Conservation (phyloP, 2,888 invertebrate genomes). For the Sylvicola cinctus region DNA sequence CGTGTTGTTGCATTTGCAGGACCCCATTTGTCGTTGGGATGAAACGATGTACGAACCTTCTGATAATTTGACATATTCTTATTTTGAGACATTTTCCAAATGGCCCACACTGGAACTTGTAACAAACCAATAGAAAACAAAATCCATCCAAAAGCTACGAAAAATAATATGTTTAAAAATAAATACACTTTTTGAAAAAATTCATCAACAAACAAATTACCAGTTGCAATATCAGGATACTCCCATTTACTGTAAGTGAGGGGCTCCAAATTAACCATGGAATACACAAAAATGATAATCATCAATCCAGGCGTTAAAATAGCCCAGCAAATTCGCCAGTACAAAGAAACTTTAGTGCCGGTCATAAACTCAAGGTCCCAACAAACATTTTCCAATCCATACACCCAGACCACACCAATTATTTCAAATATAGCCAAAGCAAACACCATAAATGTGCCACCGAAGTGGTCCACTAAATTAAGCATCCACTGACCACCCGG, state of each 20-base stretch:
- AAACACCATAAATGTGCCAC: constrained; percentile 38
- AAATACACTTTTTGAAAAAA: neutral
- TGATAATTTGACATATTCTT: constrained; percentile 4
- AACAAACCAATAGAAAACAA: constrained; percentile 27
- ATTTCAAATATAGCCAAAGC: constrained; percentile 35
- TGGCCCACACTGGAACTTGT: constrained; percentile 31
- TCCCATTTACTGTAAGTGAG: constrained; percentile 32
- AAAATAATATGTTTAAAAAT: neutral
- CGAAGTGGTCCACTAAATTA: constrained; percentile 36
- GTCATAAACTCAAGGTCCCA: constrained; percentile 62
- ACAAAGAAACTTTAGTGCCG: constrained; percentile 36
- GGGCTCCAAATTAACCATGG: constrained; percentile 34
- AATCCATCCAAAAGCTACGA: constrained; percentile 31
- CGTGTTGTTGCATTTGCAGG: constrained; percentile 34
- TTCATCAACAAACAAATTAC: constrained; percentile 20
- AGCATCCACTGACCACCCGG: constrained; percentile 45
- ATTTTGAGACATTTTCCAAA: constrained; percentile 17
- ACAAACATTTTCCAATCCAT: constrained; percentile 36
- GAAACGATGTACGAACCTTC: constrained; percentile 24
- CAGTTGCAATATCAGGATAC: constrained; percentile 37
- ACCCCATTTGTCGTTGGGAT: constrained; percentile 37
- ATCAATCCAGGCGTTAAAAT: constrained; percentile 47
- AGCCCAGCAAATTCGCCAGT: constrained; percentile 63
- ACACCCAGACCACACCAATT: constrained; percentile 33
- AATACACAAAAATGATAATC: constrained; percentile 47